phyloP scores from a whole-genome alignment of 2,113 vertebrate species.

The Columba livia region DNA sequence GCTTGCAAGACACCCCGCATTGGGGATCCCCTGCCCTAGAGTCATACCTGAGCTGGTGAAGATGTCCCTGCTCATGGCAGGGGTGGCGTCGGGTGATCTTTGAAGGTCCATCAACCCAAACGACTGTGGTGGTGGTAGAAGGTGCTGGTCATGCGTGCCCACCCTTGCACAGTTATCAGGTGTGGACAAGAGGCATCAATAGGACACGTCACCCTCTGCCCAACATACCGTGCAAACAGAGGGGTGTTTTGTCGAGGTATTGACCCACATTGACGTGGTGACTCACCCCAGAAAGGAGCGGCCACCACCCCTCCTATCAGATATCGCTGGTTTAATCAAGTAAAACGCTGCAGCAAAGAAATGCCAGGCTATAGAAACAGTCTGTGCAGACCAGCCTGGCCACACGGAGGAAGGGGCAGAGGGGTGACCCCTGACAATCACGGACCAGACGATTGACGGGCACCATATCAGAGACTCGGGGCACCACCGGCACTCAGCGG shows the following conservation, averaged over 20 bases:
- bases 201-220: background rate
- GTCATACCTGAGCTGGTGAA: background rate
- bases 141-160: accelerated
- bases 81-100: no score
- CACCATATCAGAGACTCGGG: no score
- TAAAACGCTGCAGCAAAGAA: background rate
- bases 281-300: background rate
- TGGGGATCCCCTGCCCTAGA: background rate
- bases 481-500: background rate
- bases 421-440: background rate
- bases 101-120: no score
- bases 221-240: accelerated
- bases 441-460: background rate
- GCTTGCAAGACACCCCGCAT: background rate
- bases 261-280: accelerated
- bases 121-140: background rate
- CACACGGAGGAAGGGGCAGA: background rate
- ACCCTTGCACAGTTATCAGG: background rate
- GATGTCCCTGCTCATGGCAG: background rate
- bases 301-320: background rate
- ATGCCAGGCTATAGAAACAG: background rate
- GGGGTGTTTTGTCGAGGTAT: background rate
- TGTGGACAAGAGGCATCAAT: background rate
- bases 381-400: background rate
- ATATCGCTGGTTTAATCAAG: background rate